Base-by-base conservation (phyloP, 2,797 vertebrate species). In the Dromococcyx pavoninus region DNA sequence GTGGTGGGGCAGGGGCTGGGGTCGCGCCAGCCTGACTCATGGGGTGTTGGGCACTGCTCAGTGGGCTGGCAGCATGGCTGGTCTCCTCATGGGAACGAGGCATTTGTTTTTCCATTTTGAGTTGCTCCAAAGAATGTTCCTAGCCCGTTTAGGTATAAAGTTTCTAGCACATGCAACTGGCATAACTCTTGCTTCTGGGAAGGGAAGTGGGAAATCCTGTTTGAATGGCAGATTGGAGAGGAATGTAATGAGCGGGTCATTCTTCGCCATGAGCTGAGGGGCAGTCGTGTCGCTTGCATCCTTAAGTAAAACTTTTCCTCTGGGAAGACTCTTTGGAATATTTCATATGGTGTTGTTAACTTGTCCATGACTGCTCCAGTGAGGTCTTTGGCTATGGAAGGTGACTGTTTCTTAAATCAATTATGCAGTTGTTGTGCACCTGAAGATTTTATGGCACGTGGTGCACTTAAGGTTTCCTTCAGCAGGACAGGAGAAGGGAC, bases 1-100 rank as follows among this genome's bases (percentile, higher is more conserved):
- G n/a, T 25, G 69, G 17, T 13, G 23, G 58, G 18, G 37, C 37
- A 2, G 48, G 56, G 10, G 43, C 41, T 1, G 35, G n/a, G 7
- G 3, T 46, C 19, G 22, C 21, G 11, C 46, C 17, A 17, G 46
- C 46, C 46, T 21, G 10, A 46, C 46, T 46, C 11, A 43, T 17
- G 43, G 43, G 43, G 43, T 18, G 19, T 46, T 17, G 19, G 46
- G 17, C 46, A 22, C 46, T 21, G 24, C 28, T 11, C 17, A 24
- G 3, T 2, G 2, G 9, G 65, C 51, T 30, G 51, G 3, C 13
- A 9, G 72, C 9, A 6, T 2, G 32, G 67, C 56, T 17, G 7
- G 0, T 1, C 25, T n/a, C 41, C 57, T 61, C 32, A 41, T 3
- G 0, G 19, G 22, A 50, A 2, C 0, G 11, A 50, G 25, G 2